A percentile compares a stretch with the other conserved stretches of the same genome.
These are phyloP conservation scores for Zaprionus tsacasi DNA, from an alignment of 1,140 invertebrate genomes.

Conservation along the genomic window DNA sequence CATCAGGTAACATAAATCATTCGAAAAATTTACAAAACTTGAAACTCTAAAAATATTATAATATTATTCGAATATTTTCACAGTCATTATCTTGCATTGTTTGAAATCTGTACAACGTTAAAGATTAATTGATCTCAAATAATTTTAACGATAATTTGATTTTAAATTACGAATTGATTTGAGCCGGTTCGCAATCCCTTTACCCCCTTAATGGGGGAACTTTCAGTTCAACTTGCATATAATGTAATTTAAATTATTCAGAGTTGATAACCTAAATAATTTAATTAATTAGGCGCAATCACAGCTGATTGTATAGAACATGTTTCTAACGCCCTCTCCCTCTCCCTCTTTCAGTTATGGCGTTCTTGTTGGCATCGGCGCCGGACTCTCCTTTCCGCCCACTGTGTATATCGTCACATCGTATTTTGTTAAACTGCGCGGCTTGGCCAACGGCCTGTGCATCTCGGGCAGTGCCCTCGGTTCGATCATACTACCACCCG, in stretches of 20 bases:
- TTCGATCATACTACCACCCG: constrained; percentile 90
- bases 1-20: constrained; percentile 86
- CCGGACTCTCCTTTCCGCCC: constrained; percentile 92
- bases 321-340: constrained; percentile 5
- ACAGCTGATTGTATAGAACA: background rate
- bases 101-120: background rate
- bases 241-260: background rate
- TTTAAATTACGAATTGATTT: background rate
- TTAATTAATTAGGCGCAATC: background rate
- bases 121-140: background rate
- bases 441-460: constrained; percentile 94
- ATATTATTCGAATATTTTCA: background rate
- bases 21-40: background rate
- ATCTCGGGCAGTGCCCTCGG: constrained; percentile 95
- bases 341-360: constrained; percentile 88
- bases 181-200: background rate
- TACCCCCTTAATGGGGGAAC: too few relatives aligned
- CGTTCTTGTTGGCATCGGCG: constrained; percentile 91
- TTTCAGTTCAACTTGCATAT: constrained; percentile 8
- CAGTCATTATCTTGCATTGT: too few relatives aligned
- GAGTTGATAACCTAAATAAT: background rate
- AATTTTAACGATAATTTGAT: background rate
- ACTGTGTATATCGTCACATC: constrained; percentile 96
- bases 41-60: background rate
- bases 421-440: constrained; percentile 92